Conservation (phyloP, 2,888 invertebrate genomes). For the Nesidiocoris tenuis region DNA sequence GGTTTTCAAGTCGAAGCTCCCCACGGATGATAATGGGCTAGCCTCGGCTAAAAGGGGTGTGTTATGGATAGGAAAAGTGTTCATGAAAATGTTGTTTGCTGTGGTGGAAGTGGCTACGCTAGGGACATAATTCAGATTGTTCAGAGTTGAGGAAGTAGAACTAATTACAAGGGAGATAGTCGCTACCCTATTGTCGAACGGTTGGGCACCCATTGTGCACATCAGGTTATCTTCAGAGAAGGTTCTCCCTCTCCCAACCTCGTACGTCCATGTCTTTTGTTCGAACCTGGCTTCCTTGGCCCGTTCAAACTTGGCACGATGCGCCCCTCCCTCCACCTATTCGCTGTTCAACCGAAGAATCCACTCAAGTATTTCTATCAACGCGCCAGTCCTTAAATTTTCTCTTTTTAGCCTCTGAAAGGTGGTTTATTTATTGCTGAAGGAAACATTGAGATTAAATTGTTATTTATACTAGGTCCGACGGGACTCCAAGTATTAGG, state of each 20-base stretch:
- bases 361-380: constrained; percentile 21
- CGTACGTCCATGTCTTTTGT: constrained; percentile 16
- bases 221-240: constrained; percentile 10
- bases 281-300: background rate
- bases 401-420: background rate
- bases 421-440: background rate
- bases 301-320: background rate
- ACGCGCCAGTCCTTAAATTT: background rate
- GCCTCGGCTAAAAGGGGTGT: background rate
- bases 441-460: background rate
- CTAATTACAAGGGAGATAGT: constrained; percentile 37
- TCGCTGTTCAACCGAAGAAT: constrained; percentile 8
- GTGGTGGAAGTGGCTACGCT: background rate
- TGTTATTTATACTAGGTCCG: background rate
- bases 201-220: constrained; percentile 19
- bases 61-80: background rate
- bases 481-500: too few species aligned
- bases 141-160: constrained; percentile 35
- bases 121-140: constrained; percentile 34
- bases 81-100: background rate
- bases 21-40: background rate
- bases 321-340: background rate
- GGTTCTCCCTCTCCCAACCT: background rate
- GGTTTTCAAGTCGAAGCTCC: background rate
- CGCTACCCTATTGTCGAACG: constrained; percentile 27